These are phyloP conservation scores for Staurois parvus DNA, from an alignment of 2,797 vertebrate species.

Conservation along the genomic window DNA sequence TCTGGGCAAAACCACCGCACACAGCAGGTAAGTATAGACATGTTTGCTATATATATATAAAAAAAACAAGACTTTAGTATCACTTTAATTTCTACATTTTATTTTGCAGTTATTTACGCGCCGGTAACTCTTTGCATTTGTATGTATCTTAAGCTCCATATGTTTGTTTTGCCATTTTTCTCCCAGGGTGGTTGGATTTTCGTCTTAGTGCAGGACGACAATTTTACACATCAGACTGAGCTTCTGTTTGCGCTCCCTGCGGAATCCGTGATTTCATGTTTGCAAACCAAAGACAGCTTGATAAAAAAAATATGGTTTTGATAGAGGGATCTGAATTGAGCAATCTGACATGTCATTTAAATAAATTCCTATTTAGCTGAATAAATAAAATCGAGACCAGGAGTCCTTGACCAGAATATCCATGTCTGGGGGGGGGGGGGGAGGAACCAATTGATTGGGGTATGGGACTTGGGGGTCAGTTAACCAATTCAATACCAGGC, in stretches of 20 bases:
- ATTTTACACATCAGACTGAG: constrained; percentile 37
- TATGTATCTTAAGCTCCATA: neutral
- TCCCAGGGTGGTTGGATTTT: neutral
- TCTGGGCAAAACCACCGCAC: too few species aligned
- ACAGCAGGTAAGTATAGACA: too few species aligned
- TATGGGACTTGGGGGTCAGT: too few species aligned
- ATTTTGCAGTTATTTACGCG: neutral
- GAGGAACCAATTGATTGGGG: too few species aligned
- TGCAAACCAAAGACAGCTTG: constrained; percentile 1
- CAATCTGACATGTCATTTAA: neutral
- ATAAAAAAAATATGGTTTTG: constrained; percentile 21
- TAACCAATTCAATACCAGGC: too few species aligned
- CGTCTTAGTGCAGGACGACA: constrained; percentile 4
- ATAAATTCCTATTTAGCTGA: too few species aligned
- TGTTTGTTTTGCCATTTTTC: neutral
- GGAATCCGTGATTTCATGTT: neutral
- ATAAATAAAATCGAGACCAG: too few species aligned
- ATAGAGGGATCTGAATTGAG: neutral
- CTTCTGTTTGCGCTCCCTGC: constrained; percentile 9
- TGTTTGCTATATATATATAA: too few species aligned
- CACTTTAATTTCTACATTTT: too few species aligned
- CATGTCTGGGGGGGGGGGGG: too few species aligned
- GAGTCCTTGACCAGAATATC: too few species aligned
- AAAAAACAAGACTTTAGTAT: too few species aligned
- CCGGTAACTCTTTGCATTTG: neutral